Evolutionary conservation across 2,113 vertebrate genomes (phyloP).

Genomic region (Gobio gobio): DNA sequence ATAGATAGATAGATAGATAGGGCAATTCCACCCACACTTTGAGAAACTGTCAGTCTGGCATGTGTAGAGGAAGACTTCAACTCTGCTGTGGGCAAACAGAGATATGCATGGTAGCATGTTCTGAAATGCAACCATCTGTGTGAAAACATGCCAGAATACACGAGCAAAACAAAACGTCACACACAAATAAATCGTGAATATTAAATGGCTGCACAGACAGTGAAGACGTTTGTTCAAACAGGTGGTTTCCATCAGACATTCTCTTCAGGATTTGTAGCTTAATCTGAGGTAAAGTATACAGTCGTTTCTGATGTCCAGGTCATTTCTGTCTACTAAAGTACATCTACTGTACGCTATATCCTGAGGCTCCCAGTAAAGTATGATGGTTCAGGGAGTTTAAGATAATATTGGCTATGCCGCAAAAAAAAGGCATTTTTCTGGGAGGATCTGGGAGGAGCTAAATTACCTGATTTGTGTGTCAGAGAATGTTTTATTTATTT

Average conservation of each 20-base stretch:
- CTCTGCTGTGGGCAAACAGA: neutral
- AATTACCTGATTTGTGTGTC: neutral
- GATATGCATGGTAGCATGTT: neutral
- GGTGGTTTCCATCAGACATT: neutral
- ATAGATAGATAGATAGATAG: too few relatives aligned
- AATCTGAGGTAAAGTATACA: neutral
- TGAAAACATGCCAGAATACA: neutral
- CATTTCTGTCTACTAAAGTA: neutral
- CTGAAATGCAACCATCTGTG: neutral
- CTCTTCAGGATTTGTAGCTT: neutral
- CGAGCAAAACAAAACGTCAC: neutral
- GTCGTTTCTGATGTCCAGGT: neutral
- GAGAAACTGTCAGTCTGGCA: neutral
- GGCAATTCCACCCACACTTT: neutral
- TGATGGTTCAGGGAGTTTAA: neutral
- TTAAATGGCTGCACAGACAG: neutral
- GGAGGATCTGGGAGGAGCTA: neutral
- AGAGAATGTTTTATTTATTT: neutral
- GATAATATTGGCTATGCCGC: neutral
- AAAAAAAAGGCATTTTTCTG: neutral
- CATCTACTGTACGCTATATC: neutral
- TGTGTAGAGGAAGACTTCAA: neutral
- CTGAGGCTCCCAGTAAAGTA: neutral
- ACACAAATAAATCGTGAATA: neutral
- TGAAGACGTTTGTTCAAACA: neutral